A percentile compares a stretch with the other conserved stretches of the same genome.
Evolutionary conservation across 2,888 invertebrate genomes (phyloP).

Genomic region (Parnassius mnemosyne): DNA sequence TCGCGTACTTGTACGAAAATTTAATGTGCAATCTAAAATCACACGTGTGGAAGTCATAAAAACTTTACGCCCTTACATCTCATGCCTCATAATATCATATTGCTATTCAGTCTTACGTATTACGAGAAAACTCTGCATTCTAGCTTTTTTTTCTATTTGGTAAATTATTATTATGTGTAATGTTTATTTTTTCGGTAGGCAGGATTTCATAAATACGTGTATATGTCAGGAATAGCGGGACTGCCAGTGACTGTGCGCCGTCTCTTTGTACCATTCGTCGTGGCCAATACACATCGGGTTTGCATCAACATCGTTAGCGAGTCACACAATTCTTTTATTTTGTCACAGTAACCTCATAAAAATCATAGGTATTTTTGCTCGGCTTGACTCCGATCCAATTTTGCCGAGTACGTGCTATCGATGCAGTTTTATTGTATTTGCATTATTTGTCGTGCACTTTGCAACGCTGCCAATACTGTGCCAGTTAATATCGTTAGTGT

Average conservation of each 20-base stretch:
- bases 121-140: neutral
- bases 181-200: no score
- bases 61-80: conserved; percentile 15
- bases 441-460: conserved; percentile 4
- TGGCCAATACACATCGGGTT: no score
- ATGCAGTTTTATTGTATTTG: conserved; percentile 1
- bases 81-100: conserved; percentile 7
- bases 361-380: no score
- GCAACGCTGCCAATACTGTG: neutral
- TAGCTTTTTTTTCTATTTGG: neutral
- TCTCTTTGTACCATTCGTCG: no score
- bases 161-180: neutral
- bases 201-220: no score
- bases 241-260: no score
- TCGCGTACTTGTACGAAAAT: conserved; percentile 1
- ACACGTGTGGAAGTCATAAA: conserved; percentile 21
- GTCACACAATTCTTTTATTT: no score
- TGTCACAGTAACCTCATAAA: no score
- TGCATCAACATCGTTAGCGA: no score
- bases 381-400: neutral
- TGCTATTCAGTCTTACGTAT: neutral
- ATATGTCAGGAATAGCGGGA: no score
- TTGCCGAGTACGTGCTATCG: neutral
- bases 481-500: neutral
- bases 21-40: conserved; percentile 11